Base-by-base conservation (phyloP, 2,113 vertebrate species). In the Ochotona curzoniae region DNA sequence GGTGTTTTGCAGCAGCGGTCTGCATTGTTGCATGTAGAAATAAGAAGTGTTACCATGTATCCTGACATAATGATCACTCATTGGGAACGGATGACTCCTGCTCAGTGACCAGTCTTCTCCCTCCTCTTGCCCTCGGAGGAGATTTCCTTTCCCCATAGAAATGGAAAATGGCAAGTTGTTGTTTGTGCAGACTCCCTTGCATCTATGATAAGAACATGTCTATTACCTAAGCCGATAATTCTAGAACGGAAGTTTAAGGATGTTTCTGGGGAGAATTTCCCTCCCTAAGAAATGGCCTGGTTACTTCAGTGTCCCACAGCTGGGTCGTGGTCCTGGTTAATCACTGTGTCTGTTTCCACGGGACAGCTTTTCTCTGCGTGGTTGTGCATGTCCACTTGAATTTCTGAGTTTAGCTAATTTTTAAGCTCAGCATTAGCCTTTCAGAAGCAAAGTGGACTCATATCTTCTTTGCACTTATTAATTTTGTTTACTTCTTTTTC, bases 61-160 rank as follows among this genome's bases (percentile, higher is more conserved):
- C 73, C 54, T 82, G 57, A 74, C 32, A 23, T n/a, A 38, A 66
- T 60, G 30, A 14, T 25, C 51, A 57, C 38, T 64, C 28, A 23
- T 5, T 17, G 32, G 1, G 5, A 18, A 17, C 17, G 2, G 35
- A 57, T 60, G 13, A 2, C 3, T 89, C 28, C 67, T 38, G 32
- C 32, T 44, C 5, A 8, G 13, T 18, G 28, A 20, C 5, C 1
- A 6, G 26, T 32, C 5, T 1, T 8, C 28, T 15, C 8, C 1
- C 21, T 32, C 60, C 32, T 8, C 26, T 60, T n/a, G 17, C 23
- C 15, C 35, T 35, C 30, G 38, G 20, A 38, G 63, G 47, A 80
- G 71, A 89, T 8, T 1, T 30, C 15, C 11, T 91, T 67, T 79
- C 47, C 67, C 44, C 28, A 18, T 4, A 49, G n/a, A 61, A 70